phyloP scores from a whole-genome alignment of 2,888 invertebrate genomes.

The Archips xylosteana region DNA sequence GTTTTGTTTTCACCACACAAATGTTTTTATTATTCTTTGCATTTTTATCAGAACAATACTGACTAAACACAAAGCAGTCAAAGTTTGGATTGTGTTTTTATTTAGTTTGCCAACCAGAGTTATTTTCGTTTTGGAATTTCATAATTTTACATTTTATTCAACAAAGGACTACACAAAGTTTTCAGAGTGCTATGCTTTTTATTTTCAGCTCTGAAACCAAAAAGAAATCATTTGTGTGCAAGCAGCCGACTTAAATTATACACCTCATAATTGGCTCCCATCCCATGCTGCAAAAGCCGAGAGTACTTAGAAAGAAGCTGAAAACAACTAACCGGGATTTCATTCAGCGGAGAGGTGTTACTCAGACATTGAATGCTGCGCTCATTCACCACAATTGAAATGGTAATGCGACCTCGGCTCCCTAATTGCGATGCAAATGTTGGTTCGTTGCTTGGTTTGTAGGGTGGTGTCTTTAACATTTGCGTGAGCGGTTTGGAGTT shows the following conservation, averaged over 20 bases:
- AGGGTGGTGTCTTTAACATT: conserved; percentile 16
- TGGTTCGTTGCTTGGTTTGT: conserved; percentile 49
- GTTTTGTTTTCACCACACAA: background rate
- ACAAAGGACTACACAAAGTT: conserved; percentile 28
- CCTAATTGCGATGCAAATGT: conserved; percentile 79
- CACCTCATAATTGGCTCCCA: conserved; percentile 51
- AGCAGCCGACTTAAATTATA: conserved; percentile 39
- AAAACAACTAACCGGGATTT: conserved; percentile 61
- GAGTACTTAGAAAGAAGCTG: conserved; percentile 51
- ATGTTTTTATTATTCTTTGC: background rate
- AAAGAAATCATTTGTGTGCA: conserved; percentile 41
- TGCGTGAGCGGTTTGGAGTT: conserved; percentile 1
- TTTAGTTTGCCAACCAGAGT: background rate
- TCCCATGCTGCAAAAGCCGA: conserved; percentile 52
- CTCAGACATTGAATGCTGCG: conserved; percentile 52
- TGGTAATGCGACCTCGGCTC: conserved; percentile 70
- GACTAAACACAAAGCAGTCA: background rate
- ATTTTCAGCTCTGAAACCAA: conserved; percentile 9
- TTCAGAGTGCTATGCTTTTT: conserved; percentile 4
- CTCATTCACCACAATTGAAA: conserved; percentile 76
- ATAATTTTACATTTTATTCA: conserved; percentile 8
- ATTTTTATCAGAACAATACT: background rate
- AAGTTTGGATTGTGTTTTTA: conserved; percentile 7
- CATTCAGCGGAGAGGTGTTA: conserved; percentile 60
- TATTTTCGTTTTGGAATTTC: conserved; percentile 1